A percentile compares a stretch with the other conserved stretches of the same genome.
Evolutionary conservation across 2,113 vertebrate species (phyloP).

Genomic region (Brevimyrus niger): DNA sequence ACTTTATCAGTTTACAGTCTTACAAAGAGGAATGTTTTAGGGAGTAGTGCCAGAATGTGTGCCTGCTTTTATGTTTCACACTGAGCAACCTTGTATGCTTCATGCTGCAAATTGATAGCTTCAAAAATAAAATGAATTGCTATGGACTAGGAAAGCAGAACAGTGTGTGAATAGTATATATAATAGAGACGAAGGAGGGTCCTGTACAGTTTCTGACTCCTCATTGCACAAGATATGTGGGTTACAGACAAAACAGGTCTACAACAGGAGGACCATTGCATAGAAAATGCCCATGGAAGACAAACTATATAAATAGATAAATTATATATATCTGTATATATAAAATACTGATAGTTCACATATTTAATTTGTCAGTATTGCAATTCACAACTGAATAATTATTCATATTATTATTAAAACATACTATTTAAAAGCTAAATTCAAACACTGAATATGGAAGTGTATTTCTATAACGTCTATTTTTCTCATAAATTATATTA

Average conservation of each 20-base stretch:
- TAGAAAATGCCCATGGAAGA: neutral
- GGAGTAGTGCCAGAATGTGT: neutral
- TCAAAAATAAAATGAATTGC: neutral
- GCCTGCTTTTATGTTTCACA: constrained; percentile 3
- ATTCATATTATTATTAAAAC: too few species aligned
- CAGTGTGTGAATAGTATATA: neutral
- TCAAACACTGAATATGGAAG: neutral
- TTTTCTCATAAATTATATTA: neutral
- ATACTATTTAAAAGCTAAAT: neutral
- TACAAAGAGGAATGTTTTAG: neutral
- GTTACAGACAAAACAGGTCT: neutral
- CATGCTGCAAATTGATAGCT: neutral
- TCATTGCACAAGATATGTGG: neutral
- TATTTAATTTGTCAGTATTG: neutral
- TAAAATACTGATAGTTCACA: neutral
- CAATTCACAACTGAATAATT: neutral
- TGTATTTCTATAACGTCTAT: neutral
- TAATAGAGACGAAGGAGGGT: neutral
- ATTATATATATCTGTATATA: neutral
- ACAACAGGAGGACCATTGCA: neutral
- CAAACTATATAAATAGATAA: neutral
- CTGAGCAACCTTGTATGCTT: constrained; percentile 35
- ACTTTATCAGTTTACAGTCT: constrained; percentile 15
- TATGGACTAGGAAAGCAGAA: neutral
- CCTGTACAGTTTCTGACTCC: neutral